These are phyloP conservation scores for Drosophila ambigua DNA, from an alignment of 1,140 invertebrate genomes.

Conservation along the genomic window DNA sequence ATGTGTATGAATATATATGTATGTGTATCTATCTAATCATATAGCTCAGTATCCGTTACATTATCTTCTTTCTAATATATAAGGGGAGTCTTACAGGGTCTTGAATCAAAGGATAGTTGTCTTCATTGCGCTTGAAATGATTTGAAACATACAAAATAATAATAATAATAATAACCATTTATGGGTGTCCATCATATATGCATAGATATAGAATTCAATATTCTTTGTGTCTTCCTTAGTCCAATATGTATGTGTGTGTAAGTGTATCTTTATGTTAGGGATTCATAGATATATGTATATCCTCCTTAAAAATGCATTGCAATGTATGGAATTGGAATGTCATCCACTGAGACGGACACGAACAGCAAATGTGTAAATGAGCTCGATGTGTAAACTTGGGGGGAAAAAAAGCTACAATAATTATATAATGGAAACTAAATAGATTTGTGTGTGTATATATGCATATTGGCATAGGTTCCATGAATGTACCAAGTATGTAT, in stretches of 20 bases:
- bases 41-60: constrained; percentile 12
- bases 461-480: constrained; percentile 47
- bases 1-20: constrained; percentile 27
- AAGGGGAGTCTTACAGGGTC: constrained; percentile 57
- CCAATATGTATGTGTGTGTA: constrained; percentile 41
- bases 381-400: constrained; percentile 46
- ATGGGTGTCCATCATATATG: constrained; percentile 33
- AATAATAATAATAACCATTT: constrained; percentile 14
- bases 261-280: constrained; percentile 26
- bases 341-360: constrained; percentile 31
- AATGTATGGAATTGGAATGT: constrained; percentile 75
- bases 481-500: neutral
- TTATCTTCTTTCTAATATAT: constrained; percentile 19
- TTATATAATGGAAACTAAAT: constrained; percentile 40
- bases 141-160: constrained; percentile 1
- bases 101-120: constrained; percentile 43
- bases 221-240: constrained; percentile 74
- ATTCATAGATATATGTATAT: constrained; percentile 25
- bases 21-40: constrained; percentile 8
- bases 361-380: constrained; percentile 36
- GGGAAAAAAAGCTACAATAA: constrained; percentile 54
- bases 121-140: neutral
- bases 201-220: constrained; percentile 46
- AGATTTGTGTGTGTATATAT: constrained; percentile 61
- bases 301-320: constrained; percentile 52